Base-by-base conservation (phyloP, 1,140 invertebrate genomes). In the Saccostrea glomerata region DNA sequence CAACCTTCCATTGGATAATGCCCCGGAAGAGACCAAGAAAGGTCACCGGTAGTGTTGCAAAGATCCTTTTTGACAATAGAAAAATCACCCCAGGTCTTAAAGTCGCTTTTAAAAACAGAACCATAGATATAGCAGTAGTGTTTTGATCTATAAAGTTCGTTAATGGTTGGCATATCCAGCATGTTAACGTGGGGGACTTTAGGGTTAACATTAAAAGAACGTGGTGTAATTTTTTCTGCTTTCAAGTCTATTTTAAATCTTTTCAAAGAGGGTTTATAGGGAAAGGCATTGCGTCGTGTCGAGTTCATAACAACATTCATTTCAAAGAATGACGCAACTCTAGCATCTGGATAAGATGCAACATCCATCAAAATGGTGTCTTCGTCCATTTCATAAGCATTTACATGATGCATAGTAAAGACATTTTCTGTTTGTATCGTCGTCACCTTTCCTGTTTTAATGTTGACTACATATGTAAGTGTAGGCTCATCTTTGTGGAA, bases 31-130 rank as follows among this genome's bases (percentile, higher is more conserved):
- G 82, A 85, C 92, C 92, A 93, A 7, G 58, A 87, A n/a, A 82
- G 84, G 83, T 94, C 93, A 2, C 88, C 47, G 3, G 88, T 89
- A 12, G 87, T 47, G 1, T 89, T 86, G 86, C 94, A 94, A 25
- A 94, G 7, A 73, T 94, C 93, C 87, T 94, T 93, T 90, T 94
- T 94, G 4, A 94, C 93, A 40, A 94, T 85, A 17, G 93, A 91
- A 12, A 92, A 90, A 30, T 90, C 89, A 82, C 90, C 91, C 6
- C 94, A 85, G 0, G 85, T 88, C 5, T 86, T 82, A 63, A 92
- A 88, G 87, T 94, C 93, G 6, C 66, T 90, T 88, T 94, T 94
- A 1, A 94, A 36, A 7, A 93, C 93, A 12, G 92, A 58, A 7
- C 94, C 94, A 82, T 94, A 94, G 17, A 93, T 89, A 89, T 86